These are phyloP conservation scores for Epistrophe eligans DNA, from an alignment of 2,888 invertebrate genomes.

Conservation along the genomic window DNA sequence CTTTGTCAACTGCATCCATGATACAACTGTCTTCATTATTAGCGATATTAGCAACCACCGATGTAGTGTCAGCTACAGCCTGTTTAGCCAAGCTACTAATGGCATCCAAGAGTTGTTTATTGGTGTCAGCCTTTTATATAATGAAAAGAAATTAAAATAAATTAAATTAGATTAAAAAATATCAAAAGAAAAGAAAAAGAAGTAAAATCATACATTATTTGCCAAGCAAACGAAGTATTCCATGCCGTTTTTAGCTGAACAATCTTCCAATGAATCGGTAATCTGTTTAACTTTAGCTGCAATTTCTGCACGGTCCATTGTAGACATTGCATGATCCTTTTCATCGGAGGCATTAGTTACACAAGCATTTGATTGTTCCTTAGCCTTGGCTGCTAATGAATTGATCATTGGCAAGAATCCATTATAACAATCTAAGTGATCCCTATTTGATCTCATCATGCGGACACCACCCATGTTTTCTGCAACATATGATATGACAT, in stretches of 20 bases:
- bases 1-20: not conserved
- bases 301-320: constrained; percentile 38
- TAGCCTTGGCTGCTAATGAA: not conserved
- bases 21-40: not conserved
- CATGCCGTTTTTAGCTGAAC: constrained; percentile 56
- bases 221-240: constrained; percentile 70
- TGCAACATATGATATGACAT: constrained; percentile 64
- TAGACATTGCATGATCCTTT: constrained; percentile 46
- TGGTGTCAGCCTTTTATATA: constrained; percentile 11
- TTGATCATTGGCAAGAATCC: constrained; percentile 72
- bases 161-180: too few species aligned
- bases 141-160: not conserved
- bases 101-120: constrained; percentile 21
- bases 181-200: too few species aligned
- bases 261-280: constrained; percentile 56
- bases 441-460: constrained; percentile 66
- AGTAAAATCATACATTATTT: constrained; percentile 56
- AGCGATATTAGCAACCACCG: not conserved
- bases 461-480: constrained; percentile 54
- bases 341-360: constrained; percentile 33
- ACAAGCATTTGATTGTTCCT: constrained; percentile 31
- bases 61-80: not conserved
- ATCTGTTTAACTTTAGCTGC: constrained; percentile 54
- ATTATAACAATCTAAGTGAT: constrained; percentile 70
- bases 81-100: not conserved